phyloP scores from a whole-genome alignment of 2,113 vertebrate species.

The Cathartes aura region DNA sequence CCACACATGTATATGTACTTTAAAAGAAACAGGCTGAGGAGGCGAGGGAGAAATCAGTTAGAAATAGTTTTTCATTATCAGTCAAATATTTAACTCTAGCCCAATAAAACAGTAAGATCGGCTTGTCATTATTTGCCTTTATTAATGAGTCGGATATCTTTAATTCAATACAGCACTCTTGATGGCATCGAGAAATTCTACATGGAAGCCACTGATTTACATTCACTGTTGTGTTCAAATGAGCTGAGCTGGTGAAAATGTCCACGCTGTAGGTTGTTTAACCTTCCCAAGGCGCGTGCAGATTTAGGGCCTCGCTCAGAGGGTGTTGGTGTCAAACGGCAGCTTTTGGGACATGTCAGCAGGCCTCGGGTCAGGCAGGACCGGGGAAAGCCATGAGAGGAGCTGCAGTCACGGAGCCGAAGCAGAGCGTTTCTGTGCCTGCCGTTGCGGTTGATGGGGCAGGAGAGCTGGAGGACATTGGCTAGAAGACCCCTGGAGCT shows the following conservation, averaged over 20 bases:
- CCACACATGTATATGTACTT: neutral
- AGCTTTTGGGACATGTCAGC: neutral
- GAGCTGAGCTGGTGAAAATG: conserved; percentile 42
- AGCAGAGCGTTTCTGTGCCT: neutral
- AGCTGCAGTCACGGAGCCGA: fast-evolving
- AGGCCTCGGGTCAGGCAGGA: neutral
- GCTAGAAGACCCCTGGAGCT: neutral
- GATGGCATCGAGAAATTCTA: neutral
- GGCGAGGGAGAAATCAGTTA: neutral
- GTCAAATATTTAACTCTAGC: conserved; percentile 33
- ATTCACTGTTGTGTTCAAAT: conserved; percentile 16
- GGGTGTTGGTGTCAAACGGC: neutral
- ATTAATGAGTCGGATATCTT: conserved; percentile 16
- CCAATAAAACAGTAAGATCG: conserved; percentile 22
- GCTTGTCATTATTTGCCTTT: conserved; percentile 41
- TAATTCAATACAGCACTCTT: conserved; percentile 35
- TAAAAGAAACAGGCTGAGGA: neutral
- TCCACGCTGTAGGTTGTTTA: neutral
- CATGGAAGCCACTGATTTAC: conserved; percentile 44
- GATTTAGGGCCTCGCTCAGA: neutral
- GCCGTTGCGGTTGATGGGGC: fast-evolving
- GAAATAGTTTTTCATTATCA: neutral
- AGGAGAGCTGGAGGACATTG: neutral
- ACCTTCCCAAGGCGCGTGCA: neutral
- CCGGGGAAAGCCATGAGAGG: neutral